Evolutionary conservation across 2,888 invertebrate genomes (phyloP).

Genomic region (Drosophila kuntzei): DNA sequence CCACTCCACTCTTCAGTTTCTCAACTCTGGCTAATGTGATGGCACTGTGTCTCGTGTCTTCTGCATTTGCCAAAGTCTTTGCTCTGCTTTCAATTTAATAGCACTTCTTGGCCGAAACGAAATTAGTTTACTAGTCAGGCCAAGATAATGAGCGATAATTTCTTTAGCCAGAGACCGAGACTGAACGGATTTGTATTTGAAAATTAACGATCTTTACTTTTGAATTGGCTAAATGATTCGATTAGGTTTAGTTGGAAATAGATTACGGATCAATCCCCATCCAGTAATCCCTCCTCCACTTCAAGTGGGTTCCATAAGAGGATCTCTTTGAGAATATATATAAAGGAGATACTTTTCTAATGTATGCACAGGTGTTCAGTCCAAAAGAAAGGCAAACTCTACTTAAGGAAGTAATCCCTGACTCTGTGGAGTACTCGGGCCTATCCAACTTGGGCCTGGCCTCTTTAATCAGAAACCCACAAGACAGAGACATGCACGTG

Average conservation of each 20-base stretch:
- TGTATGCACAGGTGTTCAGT: conserved; percentile 61
- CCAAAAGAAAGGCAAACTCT: background rate
- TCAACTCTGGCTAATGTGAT: conserved; percentile 36
- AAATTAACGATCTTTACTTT: conserved; percentile 20
- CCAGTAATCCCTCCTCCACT: background rate
- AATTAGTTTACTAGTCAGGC: conserved; percentile 72
- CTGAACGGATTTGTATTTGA: conserved; percentile 13
- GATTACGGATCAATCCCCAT: background rate
- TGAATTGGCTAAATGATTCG: conserved; percentile 20
- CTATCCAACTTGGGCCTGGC: background rate
- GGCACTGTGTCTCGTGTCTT: conserved; percentile 18
- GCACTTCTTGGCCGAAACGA: conserved; percentile 58
- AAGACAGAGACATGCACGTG: conserved; percentile 1
- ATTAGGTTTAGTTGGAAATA: conserved; percentile 10
- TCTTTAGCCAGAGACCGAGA: conserved; percentile 29
- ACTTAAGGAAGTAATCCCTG: background rate
- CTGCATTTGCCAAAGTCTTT: conserved; percentile 19
- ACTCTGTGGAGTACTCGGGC: background rate
- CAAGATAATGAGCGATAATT: conserved; percentile 73
- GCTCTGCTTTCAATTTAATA: conserved; percentile 62
- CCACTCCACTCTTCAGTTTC: background rate
- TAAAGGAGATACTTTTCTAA: conserved; percentile 15
- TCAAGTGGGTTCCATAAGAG: background rate
- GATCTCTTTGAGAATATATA: background rate
- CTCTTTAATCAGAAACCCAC: conserved; percentile 3